Base-by-base conservation (phyloP, 1,140 invertebrate genomes). In the Pectinophora gossypiella region DNA sequence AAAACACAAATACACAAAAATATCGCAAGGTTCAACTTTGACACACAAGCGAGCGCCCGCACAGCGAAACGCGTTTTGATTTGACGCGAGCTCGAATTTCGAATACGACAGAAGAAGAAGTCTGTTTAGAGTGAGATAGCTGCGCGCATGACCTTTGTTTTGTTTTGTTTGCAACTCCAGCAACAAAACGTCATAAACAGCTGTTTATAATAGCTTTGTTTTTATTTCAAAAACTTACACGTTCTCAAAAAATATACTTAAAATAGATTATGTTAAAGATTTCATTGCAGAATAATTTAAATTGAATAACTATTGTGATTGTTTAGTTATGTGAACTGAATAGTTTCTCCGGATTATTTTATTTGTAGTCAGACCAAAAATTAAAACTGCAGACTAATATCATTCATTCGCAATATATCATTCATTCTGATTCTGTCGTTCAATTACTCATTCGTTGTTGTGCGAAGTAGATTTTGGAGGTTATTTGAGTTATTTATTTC, bases 121-220 rank as follows among this genome's bases (percentile, higher is more conserved):
- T 48, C 51, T 76, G 70, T 79, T 82, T 76, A 77, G 76, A 83
- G 67, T 70, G 59, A 64, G 74, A 77, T 16, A 53, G 64, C 53
- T 59, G 64, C 51, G 80, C 85, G 85, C 81, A 88, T 83, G 74
- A 56, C 68, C 63, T 67, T 74, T 76, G 66, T 76, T 73, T 63
- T 76, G 67, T 71, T 40, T 40, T 32, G 27, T 32, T 1, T 15
- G 36, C 15, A 40, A 7, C 9, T 9, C 13, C 4, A n/a, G 35
- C 9, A 38, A 13, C 16, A 40, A 66, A 74, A 83, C 68, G 82
- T 85, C 83, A 85, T 51, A 56, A 87, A 84, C 87, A 89, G 87
- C 87, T 89, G 87, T 82, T 81, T 64, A 64, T 65, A 56, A 38
- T 38, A 4, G 35, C 3, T 27, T 27, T 27, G n/a, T 6, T 27